Conservation (phyloP, 2,888 invertebrate species). For the Limenitis camilla region DNA sequence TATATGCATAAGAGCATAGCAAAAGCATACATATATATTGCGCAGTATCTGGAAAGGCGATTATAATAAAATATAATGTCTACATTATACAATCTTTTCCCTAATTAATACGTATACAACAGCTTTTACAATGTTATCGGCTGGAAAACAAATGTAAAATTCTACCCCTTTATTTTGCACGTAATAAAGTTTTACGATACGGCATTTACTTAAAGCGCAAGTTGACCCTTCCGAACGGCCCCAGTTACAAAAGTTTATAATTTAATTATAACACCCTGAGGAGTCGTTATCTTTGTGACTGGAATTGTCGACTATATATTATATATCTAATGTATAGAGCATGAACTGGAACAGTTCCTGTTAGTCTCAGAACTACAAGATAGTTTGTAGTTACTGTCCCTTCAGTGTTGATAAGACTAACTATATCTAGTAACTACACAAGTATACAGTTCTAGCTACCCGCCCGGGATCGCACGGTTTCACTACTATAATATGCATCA, state of each 20-base stretch:
- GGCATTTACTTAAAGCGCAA: slow-evolving; percentile 62
- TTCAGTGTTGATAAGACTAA: too few species aligned
- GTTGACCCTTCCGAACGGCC: slow-evolving; percentile 57
- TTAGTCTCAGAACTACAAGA: not conserved
- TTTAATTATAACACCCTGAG: slow-evolving; percentile 70
- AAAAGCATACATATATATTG: not conserved
- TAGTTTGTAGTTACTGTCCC: not conserved
- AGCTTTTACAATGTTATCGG: slow-evolving; percentile 51
- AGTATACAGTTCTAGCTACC: too few species aligned
- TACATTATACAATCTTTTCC: not conserved
- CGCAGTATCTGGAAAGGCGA: not conserved
- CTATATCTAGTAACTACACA: too few species aligned
- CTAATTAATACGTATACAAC: slow-evolving; percentile 37
- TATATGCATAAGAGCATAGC: too few species aligned
- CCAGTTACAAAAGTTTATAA: slow-evolving; percentile 65
- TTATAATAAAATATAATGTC: not conserved
- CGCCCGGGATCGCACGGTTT: too few species aligned
- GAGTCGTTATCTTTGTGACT: slow-evolving; percentile 48
- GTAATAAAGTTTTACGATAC: slow-evolving; percentile 70
- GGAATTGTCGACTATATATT: slow-evolving; percentile 21
- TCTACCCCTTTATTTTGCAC: slow-evolving; percentile 70
- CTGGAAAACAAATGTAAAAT: slow-evolving; percentile 57
- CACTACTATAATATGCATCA: too few species aligned
- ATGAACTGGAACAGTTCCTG: not conserved
- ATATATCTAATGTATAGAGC: slow-evolving; percentile 14